Conservation (phyloP, 2,113 vertebrate genomes). For the Herpetotheres cachinnans region DNA sequence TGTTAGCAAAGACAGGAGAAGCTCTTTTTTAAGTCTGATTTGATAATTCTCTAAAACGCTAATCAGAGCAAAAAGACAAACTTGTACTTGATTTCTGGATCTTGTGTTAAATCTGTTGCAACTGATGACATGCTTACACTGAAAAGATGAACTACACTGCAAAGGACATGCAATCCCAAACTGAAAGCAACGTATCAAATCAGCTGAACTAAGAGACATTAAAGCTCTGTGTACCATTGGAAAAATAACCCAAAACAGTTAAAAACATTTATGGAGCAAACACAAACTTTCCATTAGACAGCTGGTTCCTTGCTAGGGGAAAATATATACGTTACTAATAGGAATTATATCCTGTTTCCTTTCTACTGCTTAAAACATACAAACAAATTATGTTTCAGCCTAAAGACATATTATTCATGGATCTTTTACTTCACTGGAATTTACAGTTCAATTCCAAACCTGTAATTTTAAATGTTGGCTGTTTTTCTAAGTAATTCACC, state of each 20-base stretch:
- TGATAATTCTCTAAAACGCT: not conserved
- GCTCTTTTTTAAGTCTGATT: not conserved
- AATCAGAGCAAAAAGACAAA: not conserved
- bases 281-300: slow-evolving; percentile 36
- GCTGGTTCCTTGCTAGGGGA: slow-evolving; percentile 28
- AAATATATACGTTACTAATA: slow-evolving; percentile 43
- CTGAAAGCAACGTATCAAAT: not conserved
- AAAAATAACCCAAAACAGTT: not conserved
- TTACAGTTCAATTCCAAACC: slow-evolving; percentile 48
- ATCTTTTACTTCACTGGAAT: slow-evolving; percentile 41
- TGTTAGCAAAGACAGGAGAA: not conserved
- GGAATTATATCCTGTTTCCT: slow-evolving; percentile 53
- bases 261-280: slow-evolving; percentile 14
- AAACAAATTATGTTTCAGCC: slow-evolving; percentile 55
- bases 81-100: not conserved
- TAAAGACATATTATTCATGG: slow-evolving; percentile 41
- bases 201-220: not conserved
- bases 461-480: slow-evolving; percentile 46
- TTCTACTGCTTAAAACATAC: slow-evolving; percentile 50
- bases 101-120: not conserved
- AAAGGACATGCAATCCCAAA: not conserved
- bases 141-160: not conserved
- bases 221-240: not conserved
- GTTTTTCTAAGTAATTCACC: slow-evolving; percentile 53
- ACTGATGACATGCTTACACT: not conserved